These are phyloP conservation scores for Odontamblyopus lacepedii DNA, from an alignment of 2,797 vertebrate genomes.

Conservation along the genomic window DNA sequence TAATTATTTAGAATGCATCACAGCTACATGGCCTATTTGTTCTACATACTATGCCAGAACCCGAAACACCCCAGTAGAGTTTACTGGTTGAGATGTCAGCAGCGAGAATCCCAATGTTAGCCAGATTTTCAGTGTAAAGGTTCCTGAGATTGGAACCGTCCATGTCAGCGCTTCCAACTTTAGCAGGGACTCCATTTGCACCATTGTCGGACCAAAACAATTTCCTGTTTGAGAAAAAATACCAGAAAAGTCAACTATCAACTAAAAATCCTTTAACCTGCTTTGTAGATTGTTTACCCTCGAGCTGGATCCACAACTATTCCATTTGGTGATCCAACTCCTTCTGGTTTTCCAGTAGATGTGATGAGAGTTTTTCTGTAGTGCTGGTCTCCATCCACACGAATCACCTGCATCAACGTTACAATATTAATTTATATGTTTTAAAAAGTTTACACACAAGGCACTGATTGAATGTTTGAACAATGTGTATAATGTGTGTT, in stretches of 20 bases:
- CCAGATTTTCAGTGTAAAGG: slow-evolving; percentile 68
- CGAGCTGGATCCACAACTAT: slow-evolving; percentile 75
- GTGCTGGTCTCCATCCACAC: slow-evolving; percentile 73
- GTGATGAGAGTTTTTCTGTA: slow-evolving; percentile 74
- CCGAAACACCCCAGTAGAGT: slow-evolving; percentile 74
- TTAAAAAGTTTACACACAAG: not conserved
- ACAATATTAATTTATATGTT: not conserved
- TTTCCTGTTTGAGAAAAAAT: slow-evolving; percentile 51
- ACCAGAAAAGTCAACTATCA: slow-evolving; percentile 7
- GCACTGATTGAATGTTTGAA: not conserved
- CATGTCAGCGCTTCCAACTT: slow-evolving; percentile 77
- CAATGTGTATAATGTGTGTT: not conserved
- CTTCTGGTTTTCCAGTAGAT: slow-evolving; percentile 75
- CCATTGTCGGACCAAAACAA: slow-evolving; percentile 80
- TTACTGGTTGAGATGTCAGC: slow-evolving; percentile 69
- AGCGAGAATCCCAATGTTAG: slow-evolving; percentile 66
- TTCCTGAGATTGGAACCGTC: slow-evolving; percentile 70
- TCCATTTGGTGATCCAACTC: slow-evolving; percentile 66
- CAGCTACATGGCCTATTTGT: not conserved
- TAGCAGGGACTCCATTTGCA: slow-evolving; percentile 71
- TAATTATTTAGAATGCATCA: not conserved
- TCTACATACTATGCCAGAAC: slow-evolving; percentile 67
- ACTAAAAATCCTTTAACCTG: not conserved
- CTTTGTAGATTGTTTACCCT: slow-evolving; percentile 60
- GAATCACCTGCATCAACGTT: slow-evolving; percentile 64